These are phyloP conservation scores for Synaphobranchus kaupii DNA, from an alignment of 2,797 vertebrate genomes.

Conservation along the genomic window DNA sequence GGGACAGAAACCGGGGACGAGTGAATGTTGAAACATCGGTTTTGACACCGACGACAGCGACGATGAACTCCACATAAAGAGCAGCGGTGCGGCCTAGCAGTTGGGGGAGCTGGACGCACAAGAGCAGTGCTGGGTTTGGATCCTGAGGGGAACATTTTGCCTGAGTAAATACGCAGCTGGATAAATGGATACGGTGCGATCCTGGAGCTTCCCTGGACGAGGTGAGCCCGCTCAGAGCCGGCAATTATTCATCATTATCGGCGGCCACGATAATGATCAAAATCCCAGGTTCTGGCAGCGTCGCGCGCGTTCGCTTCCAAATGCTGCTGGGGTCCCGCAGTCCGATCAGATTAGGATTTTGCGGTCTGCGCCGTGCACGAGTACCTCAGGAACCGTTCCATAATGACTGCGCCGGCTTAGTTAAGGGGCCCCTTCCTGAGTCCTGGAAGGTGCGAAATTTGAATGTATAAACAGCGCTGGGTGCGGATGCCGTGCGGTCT, in stretches of 20 bases:
- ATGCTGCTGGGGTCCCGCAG: background rate
- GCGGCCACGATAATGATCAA: background rate
- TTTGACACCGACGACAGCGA: background rate
- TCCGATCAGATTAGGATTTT: background rate
- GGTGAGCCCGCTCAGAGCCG: background rate
- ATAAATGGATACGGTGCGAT: background rate
- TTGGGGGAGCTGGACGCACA: background rate
- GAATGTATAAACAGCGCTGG: background rate
- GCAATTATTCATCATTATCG: conserved; percentile 3
- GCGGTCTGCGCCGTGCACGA: background rate
- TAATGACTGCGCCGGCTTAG: background rate
- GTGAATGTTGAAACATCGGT: background rate
- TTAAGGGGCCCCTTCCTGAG: background rate
- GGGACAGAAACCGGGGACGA: background rate
- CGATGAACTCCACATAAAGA: background rate
- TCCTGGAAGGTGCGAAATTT: background rate
- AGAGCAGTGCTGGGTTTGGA: background rate
- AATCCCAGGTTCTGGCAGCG: background rate
- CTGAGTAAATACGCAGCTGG: background rate
- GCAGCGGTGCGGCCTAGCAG: background rate
- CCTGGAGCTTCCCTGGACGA: background rate
- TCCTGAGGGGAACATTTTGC: background rate
- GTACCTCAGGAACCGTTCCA: background rate
- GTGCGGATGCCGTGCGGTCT: conserved; percentile 15
- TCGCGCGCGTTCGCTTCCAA: background rate